phyloP scores from a whole-genome alignment of 1,140 invertebrate species.

The Bombus superbus region DNA sequence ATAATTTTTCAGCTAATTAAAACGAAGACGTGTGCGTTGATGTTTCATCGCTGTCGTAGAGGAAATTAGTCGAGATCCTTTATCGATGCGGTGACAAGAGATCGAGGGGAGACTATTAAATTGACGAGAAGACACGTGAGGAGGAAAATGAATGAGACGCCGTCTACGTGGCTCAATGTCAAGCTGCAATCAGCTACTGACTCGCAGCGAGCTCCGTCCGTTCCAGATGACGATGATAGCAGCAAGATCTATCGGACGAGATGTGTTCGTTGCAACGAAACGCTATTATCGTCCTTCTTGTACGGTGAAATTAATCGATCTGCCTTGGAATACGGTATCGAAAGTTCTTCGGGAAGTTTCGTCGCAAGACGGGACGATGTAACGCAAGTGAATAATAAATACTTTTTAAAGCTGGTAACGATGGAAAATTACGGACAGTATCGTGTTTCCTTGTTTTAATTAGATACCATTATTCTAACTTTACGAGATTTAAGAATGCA shows the following conservation, averaged over 20 bases:
- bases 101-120: constrained; percentile 45
- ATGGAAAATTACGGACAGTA: neutral
- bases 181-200: constrained; percentile 48
- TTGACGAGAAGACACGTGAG: constrained; percentile 36
- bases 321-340: neutral
- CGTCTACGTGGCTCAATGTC: constrained; percentile 46
- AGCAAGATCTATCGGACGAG: neutral
- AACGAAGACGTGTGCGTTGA: constrained; percentile 21
- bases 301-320: constrained; percentile 52
- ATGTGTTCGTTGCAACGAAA: neutral
- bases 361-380: no score
- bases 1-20: constrained; percentile 31
- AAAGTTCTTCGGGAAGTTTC: neutral
- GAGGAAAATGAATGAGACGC: constrained; percentile 39
- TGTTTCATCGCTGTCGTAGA: neutral
- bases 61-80: constrained; percentile 52
- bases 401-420: neutral
- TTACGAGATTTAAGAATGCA: neutral
- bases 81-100: constrained; percentile 35
- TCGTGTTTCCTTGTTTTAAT: neutral
- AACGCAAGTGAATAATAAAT: neutral
- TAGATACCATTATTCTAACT: neutral
- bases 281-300: constrained; percentile 1
- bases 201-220: constrained; percentile 20
- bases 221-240: no score